These are phyloP conservation scores for Alcis repandata DNA, from an alignment of 2,888 invertebrate species.

Conservation along the genomic window DNA sequence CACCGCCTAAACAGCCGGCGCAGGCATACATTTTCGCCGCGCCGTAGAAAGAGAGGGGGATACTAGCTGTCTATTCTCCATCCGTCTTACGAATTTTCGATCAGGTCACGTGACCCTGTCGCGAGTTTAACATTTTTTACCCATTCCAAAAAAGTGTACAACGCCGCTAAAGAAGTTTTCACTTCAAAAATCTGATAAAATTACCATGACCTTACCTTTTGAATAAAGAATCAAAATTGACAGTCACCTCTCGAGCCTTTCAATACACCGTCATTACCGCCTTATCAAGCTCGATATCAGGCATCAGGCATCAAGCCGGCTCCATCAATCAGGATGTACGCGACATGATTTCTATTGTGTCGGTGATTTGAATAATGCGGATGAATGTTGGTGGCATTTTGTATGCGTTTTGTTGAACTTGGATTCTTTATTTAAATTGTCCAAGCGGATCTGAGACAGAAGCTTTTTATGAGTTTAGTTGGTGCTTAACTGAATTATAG, in stretches of 20 bases:
- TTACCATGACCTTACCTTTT: too few species aligned
- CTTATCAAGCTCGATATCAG: slow-evolving; percentile 52
- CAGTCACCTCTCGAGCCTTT: slow-evolving; percentile 16
- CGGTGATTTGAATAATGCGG: slow-evolving; percentile 75
- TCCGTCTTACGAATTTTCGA: too few species aligned
- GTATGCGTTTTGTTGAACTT: slow-evolving; percentile 10
- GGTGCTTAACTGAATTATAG: background rate
- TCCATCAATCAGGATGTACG: slow-evolving; percentile 79
- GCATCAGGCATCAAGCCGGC: slow-evolving; percentile 56
- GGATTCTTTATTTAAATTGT: slow-evolving; percentile 8
- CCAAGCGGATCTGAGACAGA: background rate
- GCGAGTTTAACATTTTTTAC: too few species aligned
- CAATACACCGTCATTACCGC: slow-evolving; percentile 33
- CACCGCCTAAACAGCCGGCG: too few species aligned
- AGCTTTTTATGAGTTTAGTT: background rate
- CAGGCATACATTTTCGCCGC: too few species aligned
- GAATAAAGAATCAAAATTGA: background rate
- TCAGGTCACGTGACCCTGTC: too few species aligned
- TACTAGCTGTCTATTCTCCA: too few species aligned
- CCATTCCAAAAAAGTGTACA: too few species aligned
- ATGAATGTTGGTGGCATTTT: slow-evolving; percentile 61
- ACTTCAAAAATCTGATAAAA: too few species aligned
- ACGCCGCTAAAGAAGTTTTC: too few species aligned
- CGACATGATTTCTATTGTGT: slow-evolving; percentile 77
- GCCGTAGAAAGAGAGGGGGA: too few species aligned